Evolutionary conservation across 2,888 invertebrate genomes (phyloP), one percentile per base, ranked within the genome.

Genomic region (Zygaena filipendulae): DNA sequence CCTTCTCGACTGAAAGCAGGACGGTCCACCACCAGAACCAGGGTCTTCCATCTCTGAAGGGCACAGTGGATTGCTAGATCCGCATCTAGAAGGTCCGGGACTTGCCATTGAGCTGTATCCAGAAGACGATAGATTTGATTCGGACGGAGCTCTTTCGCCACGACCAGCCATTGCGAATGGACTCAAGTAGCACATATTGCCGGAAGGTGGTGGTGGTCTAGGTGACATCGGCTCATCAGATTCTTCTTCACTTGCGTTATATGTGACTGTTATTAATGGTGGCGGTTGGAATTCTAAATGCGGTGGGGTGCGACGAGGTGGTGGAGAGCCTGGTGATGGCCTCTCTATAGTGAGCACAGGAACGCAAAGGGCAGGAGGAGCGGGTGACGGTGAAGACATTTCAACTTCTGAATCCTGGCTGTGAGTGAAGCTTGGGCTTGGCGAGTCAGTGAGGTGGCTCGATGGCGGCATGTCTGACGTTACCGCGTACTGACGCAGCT

Each of bases 41-140:
- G 85, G 86, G 45, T 89, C 89, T 47, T 90, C 89, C 82, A 86
- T 86, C 69, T 90, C 88, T 7, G 86, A 85, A 2, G 88, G 86
- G 54, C 88, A 90, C 3, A 91, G 59, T 1, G 91, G 91, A 59
- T 91, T 91, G 49, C 87, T 90, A 0, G 91, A 91, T 4, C 90
- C 90, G 54, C 91, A 91, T 36, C 91, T 75, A 1, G 91, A 91
- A 3, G 91, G 89, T 1, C 90, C 91, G 1, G 91, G 91, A 61
- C 90, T 90, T 1, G 91, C 90, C 88, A 91, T 91, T 2, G 91
- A 91, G 39, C 90, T 90, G 58, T 92, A 92, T 5, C 92, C 92
- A 1, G 91, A 91, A 5, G 91, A 91, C 38, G 91, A 91, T 21
- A 92, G 72, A 59, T 92, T 92, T 2, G 91, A 91, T 67, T 92